A percentile compares a stretch with the other conserved stretches of the same genome.
These are phyloP conservation scores for Dryobates pubescens DNA, from an alignment of 2,797 vertebrate genomes.

Conservation along the genomic window DNA sequence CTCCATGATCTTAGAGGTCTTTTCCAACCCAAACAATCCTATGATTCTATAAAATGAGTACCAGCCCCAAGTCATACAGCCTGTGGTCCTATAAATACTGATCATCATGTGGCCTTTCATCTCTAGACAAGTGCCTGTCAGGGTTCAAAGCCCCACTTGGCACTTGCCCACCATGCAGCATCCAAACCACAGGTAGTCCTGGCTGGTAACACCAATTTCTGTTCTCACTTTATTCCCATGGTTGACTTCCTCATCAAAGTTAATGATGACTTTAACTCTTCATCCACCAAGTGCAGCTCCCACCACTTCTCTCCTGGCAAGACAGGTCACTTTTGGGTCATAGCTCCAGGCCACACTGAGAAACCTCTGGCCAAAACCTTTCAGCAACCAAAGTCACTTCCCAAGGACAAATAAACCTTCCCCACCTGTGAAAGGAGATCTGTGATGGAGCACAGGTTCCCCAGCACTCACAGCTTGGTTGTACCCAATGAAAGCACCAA, in stretches of 20 bases:
- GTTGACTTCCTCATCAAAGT: not conserved
- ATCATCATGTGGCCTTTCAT: not conserved
- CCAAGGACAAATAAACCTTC: not conserved
- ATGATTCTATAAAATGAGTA: no score
- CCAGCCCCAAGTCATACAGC: no score
- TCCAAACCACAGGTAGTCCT: not conserved
- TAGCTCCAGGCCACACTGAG: not conserved
- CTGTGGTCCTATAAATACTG: no score
- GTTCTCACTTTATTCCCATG: not conserved
- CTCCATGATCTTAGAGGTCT: no score
- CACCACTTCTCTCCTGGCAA: not conserved
- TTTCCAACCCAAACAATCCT: no score
- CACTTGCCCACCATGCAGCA: not conserved
- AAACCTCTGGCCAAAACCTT: not conserved
- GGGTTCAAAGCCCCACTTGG: not conserved
- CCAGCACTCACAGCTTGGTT: not conserved
- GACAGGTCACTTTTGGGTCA: not conserved
- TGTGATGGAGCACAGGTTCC: not conserved
- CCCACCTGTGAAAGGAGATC: not conserved
- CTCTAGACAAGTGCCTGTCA: not conserved
- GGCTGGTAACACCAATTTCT: not conserved
- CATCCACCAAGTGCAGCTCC: not conserved
- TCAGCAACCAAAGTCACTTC: not conserved
- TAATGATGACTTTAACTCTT: not conserved
- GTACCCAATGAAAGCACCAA: not conserved